phyloP scores from a whole-genome alignment of 2,113 vertebrate species.

The Cebus imitator region DNA sequence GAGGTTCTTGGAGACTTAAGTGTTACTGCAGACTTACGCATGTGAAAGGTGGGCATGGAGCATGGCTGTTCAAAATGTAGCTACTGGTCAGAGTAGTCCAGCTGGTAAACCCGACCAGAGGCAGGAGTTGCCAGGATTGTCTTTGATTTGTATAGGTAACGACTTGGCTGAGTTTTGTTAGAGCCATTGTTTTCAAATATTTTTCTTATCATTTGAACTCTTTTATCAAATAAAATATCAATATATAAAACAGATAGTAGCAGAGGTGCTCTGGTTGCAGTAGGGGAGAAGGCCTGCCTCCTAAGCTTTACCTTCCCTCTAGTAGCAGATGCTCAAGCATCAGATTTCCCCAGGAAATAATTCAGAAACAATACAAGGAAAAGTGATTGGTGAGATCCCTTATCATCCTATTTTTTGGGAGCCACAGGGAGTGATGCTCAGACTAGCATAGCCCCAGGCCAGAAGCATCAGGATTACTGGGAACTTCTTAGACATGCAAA shows the following conservation, averaged over 20 bases:
- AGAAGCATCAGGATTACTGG: neutral
- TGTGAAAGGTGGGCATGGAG: neutral
- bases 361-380: neutral
- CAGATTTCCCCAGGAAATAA: neutral
- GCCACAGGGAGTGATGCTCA: neutral
- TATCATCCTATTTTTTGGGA: neutral
- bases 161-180: neutral
- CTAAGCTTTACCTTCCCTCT: neutral
- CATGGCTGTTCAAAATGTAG: neutral
- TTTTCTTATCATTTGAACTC: slow-evolving; percentile 10
- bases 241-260: neutral
- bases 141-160: neutral
- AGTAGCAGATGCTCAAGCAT: neutral
- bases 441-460: neutral
- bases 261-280: neutral
- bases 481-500: neutral
- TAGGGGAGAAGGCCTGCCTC: neutral
- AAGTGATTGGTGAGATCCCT: neutral
- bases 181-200: neutral
- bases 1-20: neutral
- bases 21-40: neutral
- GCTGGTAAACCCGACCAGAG: neutral
- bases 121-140: neutral
- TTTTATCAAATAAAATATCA: neutral
- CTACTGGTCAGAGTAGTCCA: neutral